phyloP scores from a whole-genome alignment of 2,888 invertebrate genomes.

The Lycophotia porphyrea region DNA sequence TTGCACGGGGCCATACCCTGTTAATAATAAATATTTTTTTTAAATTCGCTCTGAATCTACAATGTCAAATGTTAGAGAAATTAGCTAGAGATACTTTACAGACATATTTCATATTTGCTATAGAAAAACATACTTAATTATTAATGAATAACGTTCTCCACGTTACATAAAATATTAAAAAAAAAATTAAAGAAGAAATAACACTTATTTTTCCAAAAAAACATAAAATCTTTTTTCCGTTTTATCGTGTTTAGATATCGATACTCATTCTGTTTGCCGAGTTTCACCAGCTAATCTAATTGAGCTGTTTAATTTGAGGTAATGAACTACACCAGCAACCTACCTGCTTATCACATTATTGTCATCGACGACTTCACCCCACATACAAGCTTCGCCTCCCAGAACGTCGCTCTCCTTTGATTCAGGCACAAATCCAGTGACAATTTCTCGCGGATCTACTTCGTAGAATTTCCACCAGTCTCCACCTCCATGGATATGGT shows the following conservation, averaged over 20 bases:
- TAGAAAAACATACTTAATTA: neutral
- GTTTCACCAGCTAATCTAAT: neutral
- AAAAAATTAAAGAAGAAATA: neutral
- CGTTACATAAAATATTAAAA: neutral
- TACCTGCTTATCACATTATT: slow-evolving; percentile 89
- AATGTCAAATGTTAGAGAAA: neutral
- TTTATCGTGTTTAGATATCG: neutral
- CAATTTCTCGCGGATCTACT: slow-evolving; percentile 92
- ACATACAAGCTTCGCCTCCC: slow-evolving; percentile 98
- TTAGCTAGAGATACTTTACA: neutral
- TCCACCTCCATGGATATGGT: slow-evolving; percentile 89
- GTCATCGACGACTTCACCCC: slow-evolving; percentile 96
- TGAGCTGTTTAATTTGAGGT: neutral
- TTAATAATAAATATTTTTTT: neutral
- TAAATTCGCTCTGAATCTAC: neutral
- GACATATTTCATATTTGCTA: neutral
- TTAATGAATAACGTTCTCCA: too few relatives aligned
- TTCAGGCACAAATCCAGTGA: slow-evolving; percentile 68
- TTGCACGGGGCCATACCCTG: slow-evolving; percentile 57
- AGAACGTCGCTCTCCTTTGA: slow-evolving; percentile 91
- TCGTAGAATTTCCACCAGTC: slow-evolving; percentile 93
- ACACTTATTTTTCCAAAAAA: neutral
- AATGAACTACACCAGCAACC: slow-evolving; percentile 1
- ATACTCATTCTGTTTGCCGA: neutral
- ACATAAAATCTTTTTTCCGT: neutral